Evolutionary conservation across 1,140 invertebrate species (phyloP).

Genomic region (Coelopa frigida): DNA sequence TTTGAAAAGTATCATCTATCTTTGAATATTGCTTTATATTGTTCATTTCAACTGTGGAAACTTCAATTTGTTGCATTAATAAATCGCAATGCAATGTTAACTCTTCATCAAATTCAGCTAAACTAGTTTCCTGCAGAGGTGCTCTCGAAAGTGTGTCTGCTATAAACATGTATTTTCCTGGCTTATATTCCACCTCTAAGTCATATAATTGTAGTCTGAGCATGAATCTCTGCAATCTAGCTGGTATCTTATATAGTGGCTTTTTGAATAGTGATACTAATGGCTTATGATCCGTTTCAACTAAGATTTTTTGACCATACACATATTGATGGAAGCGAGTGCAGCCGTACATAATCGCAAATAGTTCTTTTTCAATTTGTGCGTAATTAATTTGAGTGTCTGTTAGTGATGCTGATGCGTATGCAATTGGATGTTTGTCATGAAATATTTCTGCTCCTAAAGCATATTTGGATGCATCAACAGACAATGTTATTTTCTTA

Average conservation of each 20-base stretch:
- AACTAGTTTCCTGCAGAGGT: too few relatives aligned
- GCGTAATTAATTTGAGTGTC: conserved; percentile 42
- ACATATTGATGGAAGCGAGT: conserved; percentile 42
- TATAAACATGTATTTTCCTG: conserved; percentile 45
- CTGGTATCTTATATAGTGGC: conserved; percentile 34
- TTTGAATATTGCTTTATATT: conserved; percentile 17
- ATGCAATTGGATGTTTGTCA: conserved; percentile 30
- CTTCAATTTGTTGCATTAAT: conserved; percentile 12
- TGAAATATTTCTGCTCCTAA: conserved; percentile 36
- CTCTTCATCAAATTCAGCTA: conserved; percentile 38
- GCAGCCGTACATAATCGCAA: conserved; percentile 41
- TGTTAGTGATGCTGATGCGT: conserved; percentile 23
- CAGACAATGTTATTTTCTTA: conserved; percentile 28
- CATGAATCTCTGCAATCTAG: conserved; percentile 31
- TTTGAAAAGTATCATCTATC: conserved; percentile 13
- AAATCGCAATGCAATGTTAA: conserved; percentile 17
- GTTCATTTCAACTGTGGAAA: conserved; percentile 15
- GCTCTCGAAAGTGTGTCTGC: too few relatives aligned
- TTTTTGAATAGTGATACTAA: conserved; percentile 45
- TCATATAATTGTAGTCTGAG: conserved; percentile 41
- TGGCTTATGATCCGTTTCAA: conserved; percentile 47
- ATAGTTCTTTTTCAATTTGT: conserved; percentile 46
- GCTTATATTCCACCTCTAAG: conserved; percentile 38
- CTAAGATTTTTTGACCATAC: conserved; percentile 22
- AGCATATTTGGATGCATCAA: conserved; percentile 33